Evolutionary conservation across 2,888 invertebrate species (phyloP), one percentile per base, ranked within the genome.

Genomic region (Neoitamus cyanurus): DNA sequence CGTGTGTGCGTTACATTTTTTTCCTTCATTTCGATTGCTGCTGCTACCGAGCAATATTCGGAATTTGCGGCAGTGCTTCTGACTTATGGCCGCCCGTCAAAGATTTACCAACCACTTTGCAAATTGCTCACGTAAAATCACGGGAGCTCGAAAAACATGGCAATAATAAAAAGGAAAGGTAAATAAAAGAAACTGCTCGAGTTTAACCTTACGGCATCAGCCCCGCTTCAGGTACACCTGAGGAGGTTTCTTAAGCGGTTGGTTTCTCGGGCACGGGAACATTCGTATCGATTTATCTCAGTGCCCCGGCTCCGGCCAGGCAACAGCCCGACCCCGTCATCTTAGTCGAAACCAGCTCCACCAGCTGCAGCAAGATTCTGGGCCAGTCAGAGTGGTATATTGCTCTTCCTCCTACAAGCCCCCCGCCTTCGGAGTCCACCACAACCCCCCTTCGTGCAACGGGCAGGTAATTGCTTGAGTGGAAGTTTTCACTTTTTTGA

Each of bases 111-210:
- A 68, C 82, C 82, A 82, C 82, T 82, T 82, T 82, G 82, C 69
- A 82, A 82, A 82, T 82, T 82, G 82, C 69, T 82, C 82, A 82
- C 82, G 82, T 82, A 82, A 82, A 82, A 82, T 82, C 82, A 37
- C 69, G 69, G 58, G 78, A 75, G 36, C 20, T 37, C 34, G 34
- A 48, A 48, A 78, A 78, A 58, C 48, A 78, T n/a, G 48, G 31
- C 30, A 46, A 31, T 31, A 48, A 48, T 48, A 78, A 48, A 58
- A 78, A 30, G 31, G 28, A 78, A 78, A 58, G 78, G 28, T 48
- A 78, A 48, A 48, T 78, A 78, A 78, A 78, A 42, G 78, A 58
- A 78, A 48, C 48, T 48, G 48, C 58, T 58, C 70, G n/a, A 78
- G 15, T 48, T 78, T 31, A 78, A 78, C 30, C 42, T 75, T 42